Percentiles rank a stretch among this genome's conserved stretches.
These are phyloP conservation scores for Zoanthus sociatus DNA, from an alignment of 92 coral and sea anemone species.

Conservation along the genomic window DNA sequence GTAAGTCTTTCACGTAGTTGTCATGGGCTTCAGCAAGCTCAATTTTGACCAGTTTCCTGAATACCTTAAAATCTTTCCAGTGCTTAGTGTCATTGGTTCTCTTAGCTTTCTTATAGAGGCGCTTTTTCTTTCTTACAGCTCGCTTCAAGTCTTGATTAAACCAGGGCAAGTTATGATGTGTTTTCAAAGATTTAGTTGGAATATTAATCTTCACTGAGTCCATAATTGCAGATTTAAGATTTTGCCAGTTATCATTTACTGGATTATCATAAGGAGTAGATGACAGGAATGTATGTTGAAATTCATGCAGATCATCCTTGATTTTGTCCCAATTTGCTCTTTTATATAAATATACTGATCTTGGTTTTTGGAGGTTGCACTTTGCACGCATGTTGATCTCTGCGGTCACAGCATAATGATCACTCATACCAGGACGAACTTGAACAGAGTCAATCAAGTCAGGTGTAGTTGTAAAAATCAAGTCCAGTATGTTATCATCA, in stretches of 20 bases:
- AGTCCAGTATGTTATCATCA: conserved; percentile 9
- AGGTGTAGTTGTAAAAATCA: conserved; percentile 12
- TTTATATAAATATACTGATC: conserved; percentile 4
- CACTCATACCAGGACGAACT: conserved; percentile 15
- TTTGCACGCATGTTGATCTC: conserved; percentile 14
- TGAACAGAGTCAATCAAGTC: not conserved
- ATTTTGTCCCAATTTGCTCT: conserved; percentile 28
- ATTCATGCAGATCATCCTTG: conserved; percentile 21
- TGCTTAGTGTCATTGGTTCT: conserved; percentile 24
- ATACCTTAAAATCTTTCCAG: conserved; percentile 23
- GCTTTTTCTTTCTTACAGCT: conserved; percentile 13
- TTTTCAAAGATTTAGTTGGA: conserved; percentile 44
- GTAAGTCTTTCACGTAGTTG: conserved; percentile 34
- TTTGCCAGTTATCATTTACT: conserved; percentile 17
- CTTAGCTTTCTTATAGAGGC: conserved; percentile 10
- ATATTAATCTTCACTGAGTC: conserved; percentile 40
- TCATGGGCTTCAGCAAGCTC: conserved; percentile 20
- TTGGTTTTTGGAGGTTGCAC: conserved; percentile 8
- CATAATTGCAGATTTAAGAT: conserved; percentile 17
- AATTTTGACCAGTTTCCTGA: conserved; percentile 1
- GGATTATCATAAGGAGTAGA: conserved; percentile 20
- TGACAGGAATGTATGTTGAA: conserved; percentile 21
- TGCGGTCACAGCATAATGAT: not conserved
- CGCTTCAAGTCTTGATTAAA: conserved; percentile 37
- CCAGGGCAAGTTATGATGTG: conserved; percentile 47